phyloP scores from a whole-genome alignment of 2,888 invertebrate genomes.

The Thumatha senex region DNA sequence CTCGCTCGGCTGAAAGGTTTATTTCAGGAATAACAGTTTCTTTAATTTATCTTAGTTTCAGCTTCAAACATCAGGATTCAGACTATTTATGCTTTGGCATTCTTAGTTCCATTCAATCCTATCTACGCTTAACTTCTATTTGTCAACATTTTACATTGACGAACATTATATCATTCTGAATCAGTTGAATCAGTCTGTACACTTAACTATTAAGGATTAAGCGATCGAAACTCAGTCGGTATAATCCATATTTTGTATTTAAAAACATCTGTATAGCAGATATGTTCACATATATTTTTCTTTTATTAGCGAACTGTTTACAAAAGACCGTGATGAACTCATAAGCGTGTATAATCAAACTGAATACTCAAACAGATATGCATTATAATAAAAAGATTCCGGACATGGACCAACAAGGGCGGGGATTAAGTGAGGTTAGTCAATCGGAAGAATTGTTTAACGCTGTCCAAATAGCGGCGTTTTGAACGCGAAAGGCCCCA shows the following conservation, averaged over 20 bases:
- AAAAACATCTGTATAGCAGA: conserved; percentile 12
- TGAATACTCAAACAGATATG: conserved; percentile 70
- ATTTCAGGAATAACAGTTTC: too few species aligned
- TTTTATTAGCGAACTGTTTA: conserved; percentile 32
- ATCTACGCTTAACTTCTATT: too few species aligned
- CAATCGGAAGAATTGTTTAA: conserved; percentile 81
- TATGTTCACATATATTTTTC: conserved; percentile 5
- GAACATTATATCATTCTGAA: too few species aligned
- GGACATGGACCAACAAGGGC: conserved; percentile 64
- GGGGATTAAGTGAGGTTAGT: conserved; percentile 66
- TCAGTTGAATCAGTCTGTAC: too few species aligned
- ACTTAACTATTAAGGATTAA: too few species aligned
- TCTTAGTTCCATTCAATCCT: too few species aligned
- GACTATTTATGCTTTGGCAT: too few species aligned
- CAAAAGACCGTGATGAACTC: conserved; percentile 49
- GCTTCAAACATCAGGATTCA: too few species aligned
- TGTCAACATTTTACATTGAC: too few species aligned
- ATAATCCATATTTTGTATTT: conserved; percentile 10
- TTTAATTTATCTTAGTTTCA: too few species aligned
- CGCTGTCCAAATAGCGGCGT: conserved; percentile 79
- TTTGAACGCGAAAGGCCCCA: conserved; percentile 65
- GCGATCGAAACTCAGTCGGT: not conserved
- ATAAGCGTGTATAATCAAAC: conserved; percentile 74
- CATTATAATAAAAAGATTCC: conserved; percentile 53
- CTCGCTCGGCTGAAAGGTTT: too few species aligned